These are phyloP conservation scores for Conistra vaccinii DNA, from an alignment of 2,888 invertebrate species.

Conservation along the genomic window DNA sequence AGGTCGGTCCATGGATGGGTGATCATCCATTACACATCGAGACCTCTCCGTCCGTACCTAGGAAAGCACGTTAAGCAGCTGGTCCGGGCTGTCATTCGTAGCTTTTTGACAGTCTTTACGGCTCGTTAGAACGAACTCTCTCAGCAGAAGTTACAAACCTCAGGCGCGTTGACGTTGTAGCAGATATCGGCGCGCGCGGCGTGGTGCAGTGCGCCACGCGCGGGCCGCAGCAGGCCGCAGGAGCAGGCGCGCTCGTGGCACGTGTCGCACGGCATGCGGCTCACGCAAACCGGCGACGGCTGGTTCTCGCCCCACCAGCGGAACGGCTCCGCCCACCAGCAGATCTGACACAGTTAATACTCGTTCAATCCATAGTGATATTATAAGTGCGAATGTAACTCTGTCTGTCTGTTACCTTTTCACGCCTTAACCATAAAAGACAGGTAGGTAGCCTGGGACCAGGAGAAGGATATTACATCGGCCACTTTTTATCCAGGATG, in stretches of 20 bases:
- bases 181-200: conserved; percentile 40
- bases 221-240: conserved; percentile 74
- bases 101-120: not conserved
- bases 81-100: too few species aligned
- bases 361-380: not conserved
- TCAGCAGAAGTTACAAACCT: conserved; percentile 63
- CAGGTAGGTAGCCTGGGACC: not conserved
- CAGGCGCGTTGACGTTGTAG: conserved; percentile 75
- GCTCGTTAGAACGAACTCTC: not conserved
- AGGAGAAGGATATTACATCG: too few species aligned
- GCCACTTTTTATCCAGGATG: not conserved
- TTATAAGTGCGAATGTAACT: not conserved
- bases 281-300: conserved; percentile 64
- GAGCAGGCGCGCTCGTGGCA: conserved; percentile 75
- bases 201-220: conserved; percentile 70
- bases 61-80: not conserved
- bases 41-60: not conserved
- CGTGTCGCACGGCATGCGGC: conserved; percentile 66
- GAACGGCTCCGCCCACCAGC: conserved; percentile 73
- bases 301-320: conserved; percentile 75
- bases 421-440: not conserved
- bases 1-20: not conserved
- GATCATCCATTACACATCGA: not conserved
- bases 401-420: not conserved
- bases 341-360: conserved; percentile 68